A percentile compares a stretch with the other conserved stretches of the same genome.
Evolutionary conservation across 1,140 invertebrate genomes (phyloP).

Genomic region (Riptortus pedestris): DNA sequence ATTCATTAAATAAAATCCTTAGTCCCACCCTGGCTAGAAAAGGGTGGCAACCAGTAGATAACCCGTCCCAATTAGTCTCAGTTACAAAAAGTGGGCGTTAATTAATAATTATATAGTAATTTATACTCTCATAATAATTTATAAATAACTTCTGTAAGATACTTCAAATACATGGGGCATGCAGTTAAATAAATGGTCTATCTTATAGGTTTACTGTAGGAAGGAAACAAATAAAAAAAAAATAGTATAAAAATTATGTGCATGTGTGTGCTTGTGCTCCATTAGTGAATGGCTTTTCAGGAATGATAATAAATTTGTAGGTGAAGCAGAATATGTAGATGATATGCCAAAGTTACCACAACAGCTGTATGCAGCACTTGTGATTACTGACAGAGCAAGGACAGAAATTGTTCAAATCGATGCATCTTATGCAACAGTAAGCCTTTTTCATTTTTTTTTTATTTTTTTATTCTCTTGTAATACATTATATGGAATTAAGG

Average conservation of each 20-base stretch:
- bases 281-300: neutral
- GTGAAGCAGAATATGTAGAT: slow-evolving; percentile 56
- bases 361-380: slow-evolving; percentile 55
- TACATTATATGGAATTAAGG: too few relatives aligned
- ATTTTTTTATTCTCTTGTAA: too few relatives aligned
- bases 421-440: slow-evolving; percentile 48
- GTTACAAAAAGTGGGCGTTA: too few relatives aligned
- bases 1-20: too few relatives aligned
- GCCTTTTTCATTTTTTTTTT: too few relatives aligned
- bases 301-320: slow-evolving; percentile 34
- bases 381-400: slow-evolving; percentile 38
- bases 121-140: too few relatives aligned
- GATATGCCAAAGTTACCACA: slow-evolving; percentile 46
- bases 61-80: too few relatives aligned
- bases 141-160: neutral
- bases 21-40: too few relatives aligned
- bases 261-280: neutral
- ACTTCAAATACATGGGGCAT: neutral
- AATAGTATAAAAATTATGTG: neutral
- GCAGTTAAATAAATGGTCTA: neutral
- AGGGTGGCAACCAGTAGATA: too few relatives aligned
- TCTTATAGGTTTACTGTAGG: neutral
- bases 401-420: slow-evolving; percentile 40
- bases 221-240: too few relatives aligned
- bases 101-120: too few relatives aligned